These are phyloP conservation scores for Drosophila peninsularis DNA, from an alignment of 2,888 invertebrate species.

Conservation along the genomic window DNA sequence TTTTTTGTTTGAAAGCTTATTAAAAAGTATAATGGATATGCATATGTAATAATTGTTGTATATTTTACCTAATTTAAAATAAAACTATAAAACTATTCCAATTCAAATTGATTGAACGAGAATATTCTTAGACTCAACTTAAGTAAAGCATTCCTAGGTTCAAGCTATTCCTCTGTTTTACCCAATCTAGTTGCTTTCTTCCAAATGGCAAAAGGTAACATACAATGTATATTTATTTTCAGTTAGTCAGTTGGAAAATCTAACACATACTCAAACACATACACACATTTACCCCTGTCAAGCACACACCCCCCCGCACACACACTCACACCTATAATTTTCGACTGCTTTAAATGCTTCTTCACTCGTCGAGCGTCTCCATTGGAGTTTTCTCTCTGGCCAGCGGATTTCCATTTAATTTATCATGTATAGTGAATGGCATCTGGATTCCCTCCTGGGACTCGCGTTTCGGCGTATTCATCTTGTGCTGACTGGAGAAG, in stretches of 20 bases:
- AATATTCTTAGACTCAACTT: background rate
- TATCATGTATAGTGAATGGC: slow-evolving; percentile 62
- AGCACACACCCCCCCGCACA: background rate
- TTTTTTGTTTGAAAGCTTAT: slow-evolving; percentile 51
- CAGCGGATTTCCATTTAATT: slow-evolving; percentile 26
- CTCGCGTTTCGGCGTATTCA: slow-evolving; percentile 82
- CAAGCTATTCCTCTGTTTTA: too few species aligned
- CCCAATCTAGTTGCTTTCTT: background rate
- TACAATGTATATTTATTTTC: slow-evolving; percentile 9
- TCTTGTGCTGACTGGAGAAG: slow-evolving; percentile 78
- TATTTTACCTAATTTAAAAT: slow-evolving; percentile 68
- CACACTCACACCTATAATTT: background rate
- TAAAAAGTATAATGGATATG: slow-evolving; percentile 45
- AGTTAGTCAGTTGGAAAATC: background rate
- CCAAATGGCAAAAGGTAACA: background rate
- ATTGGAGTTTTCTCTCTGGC: slow-evolving; percentile 36
- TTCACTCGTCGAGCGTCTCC: slow-evolving; percentile 59
- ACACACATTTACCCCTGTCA: background rate
- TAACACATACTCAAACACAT: slow-evolving; percentile 5
- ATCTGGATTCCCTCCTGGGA: slow-evolving; percentile 74
- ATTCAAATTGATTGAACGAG: slow-evolving; percentile 29
- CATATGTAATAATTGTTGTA: slow-evolving; percentile 68
- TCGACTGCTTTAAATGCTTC: background rate
- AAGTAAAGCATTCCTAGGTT: background rate
- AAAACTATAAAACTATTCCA: slow-evolving; percentile 68